These are phyloP conservation scores for Tetropium fuscum DNA, from an alignment of 2,888 invertebrate species.

Conservation along the genomic window DNA sequence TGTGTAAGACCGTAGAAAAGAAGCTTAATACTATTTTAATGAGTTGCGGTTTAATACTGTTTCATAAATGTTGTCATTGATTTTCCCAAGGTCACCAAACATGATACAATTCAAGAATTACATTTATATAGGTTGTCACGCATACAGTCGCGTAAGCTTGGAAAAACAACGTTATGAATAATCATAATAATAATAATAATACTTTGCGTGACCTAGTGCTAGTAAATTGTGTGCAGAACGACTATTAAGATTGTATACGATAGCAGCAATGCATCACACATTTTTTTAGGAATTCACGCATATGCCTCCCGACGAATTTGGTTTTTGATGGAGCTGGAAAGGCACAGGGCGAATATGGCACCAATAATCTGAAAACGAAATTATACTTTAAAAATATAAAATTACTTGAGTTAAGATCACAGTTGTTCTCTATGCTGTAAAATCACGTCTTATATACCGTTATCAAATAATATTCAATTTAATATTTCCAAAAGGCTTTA, in stretches of 20 bases:
- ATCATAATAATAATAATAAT: not conserved
- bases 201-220: not conserved
- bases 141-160: not conserved
- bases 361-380: constrained; percentile 75
- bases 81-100: not conserved
- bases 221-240: constrained; percentile 13
- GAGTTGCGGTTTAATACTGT: no score
- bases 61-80: no score
- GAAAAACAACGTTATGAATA: not conserved
- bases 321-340: constrained; percentile 89
- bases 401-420: no score
- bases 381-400: not conserved
- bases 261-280: constrained; percentile 4
- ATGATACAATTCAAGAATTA: not conserved
- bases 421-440: no score
- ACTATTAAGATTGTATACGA: constrained; percentile 15
- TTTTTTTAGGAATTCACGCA: constrained; percentile 44
- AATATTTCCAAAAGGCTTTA: no score
- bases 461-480: no score
- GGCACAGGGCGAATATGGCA: constrained; percentile 86
- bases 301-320: constrained; percentile 74
- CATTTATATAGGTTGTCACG: not conserved
- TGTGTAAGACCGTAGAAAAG: no score
- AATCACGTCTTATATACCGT: no score
- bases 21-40: no score